Base-by-base conservation (phyloP, 2,113 vertebrate genomes). In the Todiramphus saurophagus region DNA sequence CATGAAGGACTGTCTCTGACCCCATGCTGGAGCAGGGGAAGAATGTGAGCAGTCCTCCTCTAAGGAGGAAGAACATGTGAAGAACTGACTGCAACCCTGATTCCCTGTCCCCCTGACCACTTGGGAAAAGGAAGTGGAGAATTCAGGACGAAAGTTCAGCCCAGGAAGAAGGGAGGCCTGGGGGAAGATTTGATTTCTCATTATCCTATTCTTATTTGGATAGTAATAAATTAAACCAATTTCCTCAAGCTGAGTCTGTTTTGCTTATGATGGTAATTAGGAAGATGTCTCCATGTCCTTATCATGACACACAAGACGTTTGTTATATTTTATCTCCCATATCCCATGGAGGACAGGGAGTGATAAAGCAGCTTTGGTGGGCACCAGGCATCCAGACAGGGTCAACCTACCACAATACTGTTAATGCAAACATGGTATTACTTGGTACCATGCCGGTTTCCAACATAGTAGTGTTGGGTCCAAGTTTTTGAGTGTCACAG, bases 41-140 rank as follows among this genome's bases (percentile, higher is more conserved):
- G 12, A 70, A 2, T 0, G 0, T 41, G 48, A 63, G 3, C 16
- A 51, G 35, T n/a, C 10, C 5, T 79, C 13, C n/a, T 21, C 16
- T 68, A 48, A 68, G 14, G 27, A 78, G 23, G 20, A 68, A 51
- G 35, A 33, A 6, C 11, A 35, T 21, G 6, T 30, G 48, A 50
- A 21, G 35, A 67, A 68, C 18, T 18, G 31, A 50, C 21, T 10
- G 27, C 30, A 74, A 20, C 2, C 30, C 7, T 18, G 15, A 30
- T 37, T 79, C 21, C 21, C 31, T 25, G 6, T 33, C 25, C 30
- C 1, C 1, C 30, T 73, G 11, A 13, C 9, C 14, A 5, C 27
- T 43, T 11, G 4, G 4, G 6, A 10, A 37, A 80, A 89, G 10
- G 10, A 7, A 58, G 37, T 28, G 64, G 37, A 90, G 27, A 76